Percentiles rank a stretch among this genome's conserved stretches.
Conservation (phyloP, 2,888 invertebrate genomes). For the Siphonodentalium dalli region DNA sequence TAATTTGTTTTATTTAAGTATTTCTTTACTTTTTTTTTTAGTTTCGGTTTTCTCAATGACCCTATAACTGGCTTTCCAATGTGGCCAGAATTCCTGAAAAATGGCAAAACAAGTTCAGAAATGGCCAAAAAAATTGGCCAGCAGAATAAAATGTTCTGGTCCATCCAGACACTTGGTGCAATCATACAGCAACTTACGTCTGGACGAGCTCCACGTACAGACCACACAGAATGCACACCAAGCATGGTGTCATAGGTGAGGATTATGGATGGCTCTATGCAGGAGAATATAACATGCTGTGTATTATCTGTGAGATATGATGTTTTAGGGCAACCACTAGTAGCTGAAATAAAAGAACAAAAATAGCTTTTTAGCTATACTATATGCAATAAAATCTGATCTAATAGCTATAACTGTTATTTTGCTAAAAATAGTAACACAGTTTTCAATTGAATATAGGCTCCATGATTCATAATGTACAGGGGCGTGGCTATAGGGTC, state of each 20-base stretch:
- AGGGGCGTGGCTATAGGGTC: too few relatives aligned
- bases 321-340: slow-evolving; percentile 40
- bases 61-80: too few relatives aligned
- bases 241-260: slow-evolving; percentile 80
- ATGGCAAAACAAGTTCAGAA: too few relatives aligned
- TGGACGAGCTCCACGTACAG: slow-evolving; percentile 76
- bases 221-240: slow-evolving; percentile 83
- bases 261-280: slow-evolving; percentile 80
- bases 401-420: too few relatives aligned
- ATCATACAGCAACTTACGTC: slow-evolving; percentile 74
- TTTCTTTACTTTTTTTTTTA: too few relatives aligned
- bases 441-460: background rate
- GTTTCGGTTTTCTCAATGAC: too few relatives aligned
- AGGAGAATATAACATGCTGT: slow-evolving; percentile 78
- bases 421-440: background rate
- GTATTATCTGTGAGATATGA: slow-evolving; percentile 68
- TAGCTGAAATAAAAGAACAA: slow-evolving; percentile 23
- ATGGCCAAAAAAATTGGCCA: too few relatives aligned
- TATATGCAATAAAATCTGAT: background rate
- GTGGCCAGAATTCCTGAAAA: too few relatives aligned
- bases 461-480: background rate
- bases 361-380: background rate
- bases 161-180: too few relatives aligned
- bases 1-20: too few relatives aligned
- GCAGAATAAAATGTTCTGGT: too few relatives aligned